Percentiles rank a stretch among this genome's conserved stretches.
Evolutionary conservation across 2,888 invertebrate species (phyloP).

Genomic region (Masnerella sp.): DNA sequence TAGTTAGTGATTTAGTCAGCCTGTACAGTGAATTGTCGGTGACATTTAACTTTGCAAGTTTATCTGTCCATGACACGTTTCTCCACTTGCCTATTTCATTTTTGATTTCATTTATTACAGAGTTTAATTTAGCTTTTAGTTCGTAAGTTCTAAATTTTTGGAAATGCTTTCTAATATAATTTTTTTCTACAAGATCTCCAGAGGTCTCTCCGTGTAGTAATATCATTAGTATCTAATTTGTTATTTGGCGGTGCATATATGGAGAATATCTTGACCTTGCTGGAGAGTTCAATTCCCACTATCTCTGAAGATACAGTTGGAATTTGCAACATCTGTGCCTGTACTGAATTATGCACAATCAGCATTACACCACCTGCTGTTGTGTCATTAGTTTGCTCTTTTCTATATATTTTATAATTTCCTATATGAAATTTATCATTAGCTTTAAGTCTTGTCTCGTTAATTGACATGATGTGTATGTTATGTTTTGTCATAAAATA

Average conservation of each 20-base stretch:
- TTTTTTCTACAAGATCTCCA: not conserved
- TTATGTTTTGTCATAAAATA: not conserved
- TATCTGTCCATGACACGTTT: conserved; percentile 4
- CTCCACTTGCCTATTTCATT: conserved; percentile 8
- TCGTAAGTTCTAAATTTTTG: not conserved
- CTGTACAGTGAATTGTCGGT: conserved; percentile 4
- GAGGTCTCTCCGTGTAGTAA: not conserved
- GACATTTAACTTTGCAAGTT: not conserved
- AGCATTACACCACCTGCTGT: conserved; percentile 36
- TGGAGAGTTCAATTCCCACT: too few species aligned
- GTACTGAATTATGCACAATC: too few species aligned
- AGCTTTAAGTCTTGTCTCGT: not conserved
- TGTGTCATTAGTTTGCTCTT: conserved; percentile 18
- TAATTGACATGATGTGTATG: conserved; percentile 5
- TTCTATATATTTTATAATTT: not conserved
- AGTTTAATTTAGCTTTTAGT: not conserved
- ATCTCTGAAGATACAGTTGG: too few species aligned
- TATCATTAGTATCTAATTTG: not conserved
- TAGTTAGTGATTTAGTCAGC: conserved; percentile 5
- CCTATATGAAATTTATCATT: not conserved
- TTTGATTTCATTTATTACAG: not conserved
- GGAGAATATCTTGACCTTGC: too few species aligned
- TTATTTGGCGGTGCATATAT: not conserved
- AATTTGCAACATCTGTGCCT: too few species aligned
- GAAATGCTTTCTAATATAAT: not conserved